Base-by-base conservation (phyloP, 2,797 vertebrate species). In the Graptemys geographica region DNA sequence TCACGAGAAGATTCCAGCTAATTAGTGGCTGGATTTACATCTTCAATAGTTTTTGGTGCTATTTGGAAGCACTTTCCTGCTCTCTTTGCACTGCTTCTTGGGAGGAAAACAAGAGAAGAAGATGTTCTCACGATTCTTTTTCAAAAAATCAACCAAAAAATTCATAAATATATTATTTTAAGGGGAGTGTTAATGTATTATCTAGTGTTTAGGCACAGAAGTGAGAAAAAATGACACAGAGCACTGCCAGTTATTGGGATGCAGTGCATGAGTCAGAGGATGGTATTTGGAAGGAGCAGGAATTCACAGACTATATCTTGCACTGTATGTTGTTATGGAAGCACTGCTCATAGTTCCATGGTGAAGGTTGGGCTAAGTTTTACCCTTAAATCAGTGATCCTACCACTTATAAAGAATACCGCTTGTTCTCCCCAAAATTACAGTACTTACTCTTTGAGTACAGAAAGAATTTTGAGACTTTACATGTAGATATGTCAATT, bases 281-380 rank as follows among this genome's bases (percentile, higher is more conserved):
- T 76, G 92, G 90, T 88, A 96, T 93, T 94, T 92, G 80, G 65
- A 83, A 56, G n/a, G 82, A 90, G 81, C 47, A 93, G 80, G 18
- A 93, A 92, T 86, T 74, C 92, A 74, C 37, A 47, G 95, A 84
- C 88, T 81, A 10, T 5, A 28, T 92, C 96, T 91, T 96, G 93
- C 92, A 96, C 93, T 87, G 93, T 11, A 11, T 85, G 83, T 62
- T 79, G 91, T 96, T 94, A 96, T 90, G 84, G 88, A 96, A 95
- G 91, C 84, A 28, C 25, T 44, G 74, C 41, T 47, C 41, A 28
- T 28, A 16, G 41, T 76, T 76, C 13, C 44, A 28, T 27, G 27
- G 25, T 4, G 12, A 78, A 78, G 44, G 41, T 11, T 69, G n/a
- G 21, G 18, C 41, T 76, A 27, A 76, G 41, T 47, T 78, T 78